These are phyloP conservation scores for Platycheirus albimanus DNA, from an alignment of 2,888 invertebrate genomes.

Conservation along the genomic window DNA sequence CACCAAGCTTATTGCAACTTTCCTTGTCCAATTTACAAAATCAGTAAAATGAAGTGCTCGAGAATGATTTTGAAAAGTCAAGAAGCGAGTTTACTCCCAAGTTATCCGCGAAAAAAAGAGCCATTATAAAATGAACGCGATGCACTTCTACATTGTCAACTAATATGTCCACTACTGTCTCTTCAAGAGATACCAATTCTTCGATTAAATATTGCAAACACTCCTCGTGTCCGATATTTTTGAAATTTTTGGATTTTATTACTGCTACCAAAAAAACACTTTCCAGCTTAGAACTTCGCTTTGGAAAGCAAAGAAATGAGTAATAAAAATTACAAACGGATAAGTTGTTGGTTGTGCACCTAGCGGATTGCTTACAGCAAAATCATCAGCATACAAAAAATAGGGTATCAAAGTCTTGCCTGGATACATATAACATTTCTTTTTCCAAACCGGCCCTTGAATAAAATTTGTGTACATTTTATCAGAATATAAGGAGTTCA, in stretches of 20 bases:
- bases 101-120: constrained; percentile 36
- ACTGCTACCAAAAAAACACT: constrained; percentile 21
- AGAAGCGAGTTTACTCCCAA: constrained; percentile 22
- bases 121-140: constrained; percentile 36
- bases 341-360: constrained; percentile 14
- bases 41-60: constrained; percentile 27
- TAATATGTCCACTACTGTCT: constrained; percentile 6
- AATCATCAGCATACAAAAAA: too few relatives aligned
- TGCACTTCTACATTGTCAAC: constrained; percentile 16
- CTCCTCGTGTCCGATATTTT: constrained; percentile 29
- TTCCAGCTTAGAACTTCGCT: too few relatives aligned
- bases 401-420: too few relatives aligned
- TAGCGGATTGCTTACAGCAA: constrained; percentile 20
- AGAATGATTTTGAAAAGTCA: constrained; percentile 32
- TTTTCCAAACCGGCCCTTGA: too few relatives aligned
- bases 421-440: too few relatives aligned
- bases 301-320: too few relatives aligned
- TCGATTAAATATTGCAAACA: too few relatives aligned
- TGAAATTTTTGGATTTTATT: constrained; percentile 29
- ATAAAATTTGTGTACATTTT: constrained; percentile 28
- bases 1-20: constrained; percentile 8
- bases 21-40: constrained; percentile 25
- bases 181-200: too few relatives aligned
- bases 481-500: constrained; percentile 25
- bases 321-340: too few relatives aligned